Percentiles rank a stretch among this genome's conserved stretches.
These are phyloP conservation scores for Coregonus suidteri DNA, from an alignment of 2,797 vertebrate genomes.

Conservation along the genomic window DNA sequence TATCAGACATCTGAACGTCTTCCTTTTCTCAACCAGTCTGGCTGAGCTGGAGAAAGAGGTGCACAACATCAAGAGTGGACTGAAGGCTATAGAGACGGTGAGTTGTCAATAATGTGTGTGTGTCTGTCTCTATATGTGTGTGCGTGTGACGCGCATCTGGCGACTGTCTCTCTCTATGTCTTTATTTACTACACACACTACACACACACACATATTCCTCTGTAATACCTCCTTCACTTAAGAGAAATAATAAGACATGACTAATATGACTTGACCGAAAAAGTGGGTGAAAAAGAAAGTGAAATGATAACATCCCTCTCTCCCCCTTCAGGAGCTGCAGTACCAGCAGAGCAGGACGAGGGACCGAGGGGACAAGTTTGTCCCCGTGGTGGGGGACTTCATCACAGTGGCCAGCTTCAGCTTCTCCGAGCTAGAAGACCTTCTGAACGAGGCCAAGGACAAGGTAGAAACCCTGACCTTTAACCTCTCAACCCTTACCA, in stretches of 20 bases:
- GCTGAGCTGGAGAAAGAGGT: constrained; percentile 97
- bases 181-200: constrained; percentile 51
- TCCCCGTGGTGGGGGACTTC: constrained; percentile 94
- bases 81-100: constrained; percentile 94
- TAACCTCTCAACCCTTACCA: not conserved
- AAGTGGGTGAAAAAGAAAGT: not conserved
- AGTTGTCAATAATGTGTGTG: constrained; percentile 69
- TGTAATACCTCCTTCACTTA: not conserved
- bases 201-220: not conserved
- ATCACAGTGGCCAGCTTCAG: constrained; percentile 98
- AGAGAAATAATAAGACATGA: not conserved
- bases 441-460: constrained; percentile 89
- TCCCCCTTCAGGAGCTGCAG: constrained; percentile 85
- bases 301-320: not conserved
- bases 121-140: not conserved
- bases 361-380: constrained; percentile 89
- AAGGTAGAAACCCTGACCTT: constrained; percentile 78
- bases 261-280: not conserved
- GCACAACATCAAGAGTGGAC: constrained; percentile 87
- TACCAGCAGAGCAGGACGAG: constrained; percentile 86
- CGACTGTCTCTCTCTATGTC: constrained; percentile 52
- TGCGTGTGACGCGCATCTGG: constrained; percentile 34
- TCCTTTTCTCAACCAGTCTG: constrained; percentile 73
- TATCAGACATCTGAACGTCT: not conserved
- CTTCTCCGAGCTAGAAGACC: constrained; percentile 96